Percentiles rank a stretch among this genome's conserved stretches.
Evolutionary conservation across 2,797 vertebrate genomes (phyloP).

Genomic region (Babyrousa celebensis): DNA sequence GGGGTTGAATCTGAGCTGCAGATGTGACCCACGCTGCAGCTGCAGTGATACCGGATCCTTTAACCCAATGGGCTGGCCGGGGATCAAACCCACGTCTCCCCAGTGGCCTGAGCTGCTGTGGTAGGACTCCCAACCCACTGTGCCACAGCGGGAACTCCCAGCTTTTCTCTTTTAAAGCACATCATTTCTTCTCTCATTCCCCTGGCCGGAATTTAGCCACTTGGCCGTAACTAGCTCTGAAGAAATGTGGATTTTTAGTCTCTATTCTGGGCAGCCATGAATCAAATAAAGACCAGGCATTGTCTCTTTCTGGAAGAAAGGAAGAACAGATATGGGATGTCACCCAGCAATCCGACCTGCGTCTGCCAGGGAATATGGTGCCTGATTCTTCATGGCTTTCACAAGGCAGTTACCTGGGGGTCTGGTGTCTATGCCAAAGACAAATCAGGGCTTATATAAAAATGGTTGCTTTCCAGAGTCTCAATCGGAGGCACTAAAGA

Average conservation of each 20-base stretch:
- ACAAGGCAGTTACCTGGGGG: not conserved
- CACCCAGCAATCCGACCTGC: not conserved
- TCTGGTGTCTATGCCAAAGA: not conserved
- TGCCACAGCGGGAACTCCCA: too few species aligned
- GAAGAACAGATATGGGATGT: not conserved
- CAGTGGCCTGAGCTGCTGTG: too few species aligned
- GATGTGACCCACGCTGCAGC: too few species aligned
- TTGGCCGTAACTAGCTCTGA: not conserved
- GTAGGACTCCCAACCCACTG: too few species aligned
- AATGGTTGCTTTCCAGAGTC: constrained; percentile 16
- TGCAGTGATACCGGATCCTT: too few species aligned
- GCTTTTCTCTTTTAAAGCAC: not conserved
- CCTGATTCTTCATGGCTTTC: not conserved
- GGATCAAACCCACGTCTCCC: too few species aligned
- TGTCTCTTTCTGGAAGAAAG: constrained; percentile 13
- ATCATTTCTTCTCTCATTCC: not conserved
- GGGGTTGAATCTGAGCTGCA: too few species aligned
- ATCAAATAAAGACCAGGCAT: not conserved
- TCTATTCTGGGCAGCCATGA: not conserved
- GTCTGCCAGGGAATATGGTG: not conserved
- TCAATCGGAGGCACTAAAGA: not conserved
- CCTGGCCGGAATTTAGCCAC: not conserved
- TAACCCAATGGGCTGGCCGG: too few species aligned
- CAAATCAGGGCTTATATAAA: not conserved
- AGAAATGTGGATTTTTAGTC: not conserved